Evolutionary conservation across 30 jellyfish, hydroid and myxozoan species (phyloP), one percentile per base, ranked within the genome.

Genomic region (Phacellophora camtschatica): DNA sequence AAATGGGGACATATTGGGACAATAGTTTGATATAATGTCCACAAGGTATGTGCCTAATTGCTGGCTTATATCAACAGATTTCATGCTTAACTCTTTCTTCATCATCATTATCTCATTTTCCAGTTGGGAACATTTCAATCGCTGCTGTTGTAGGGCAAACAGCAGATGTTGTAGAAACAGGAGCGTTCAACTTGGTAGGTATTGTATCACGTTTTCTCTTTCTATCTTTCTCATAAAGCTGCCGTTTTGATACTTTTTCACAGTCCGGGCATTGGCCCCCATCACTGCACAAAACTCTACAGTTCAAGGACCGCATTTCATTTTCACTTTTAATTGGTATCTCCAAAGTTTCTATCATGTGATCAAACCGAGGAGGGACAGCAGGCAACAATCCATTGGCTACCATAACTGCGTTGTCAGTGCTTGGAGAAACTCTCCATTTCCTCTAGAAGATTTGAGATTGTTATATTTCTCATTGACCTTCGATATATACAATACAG

Each of bases 131-230:
- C 81, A 78, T 42, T 88, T 89, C 20, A 73, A 41, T 9, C 95
- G 86, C 28, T 53, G 36, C 27, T 64, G 68, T 49, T 81, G 95
- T 45, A 88, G 9, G 6, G 95, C 87, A 58, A 22, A 33, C n/a
- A 62, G 96, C 37, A 2, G 91, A 32, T 63, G 96, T 85, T 18
- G 33, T 25, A 5, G 86, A 32, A 22, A 85, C 48, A 25, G 79
- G 92, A 29, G 89, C 95, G 30, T 70, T 84, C 23, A 84, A 64
- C 24, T 64, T 70, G 1, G 95, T 89, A 8, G 95, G 65, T 58
- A 69, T 8, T 27, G 25, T 32, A 39, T 28, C 89, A 77, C 29
- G 85, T 23, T 25, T 35, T 18, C 33, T 45, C 22, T 65, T 31
- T 2, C 1, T 45, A 24, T 45, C 19, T 45, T 19, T 45, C 15